Percentiles rank a stretch among this genome's conserved stretches.
Conservation (phyloP, 2,113 vertebrate genomes). For the Sinosuthora webbiana region DNA sequence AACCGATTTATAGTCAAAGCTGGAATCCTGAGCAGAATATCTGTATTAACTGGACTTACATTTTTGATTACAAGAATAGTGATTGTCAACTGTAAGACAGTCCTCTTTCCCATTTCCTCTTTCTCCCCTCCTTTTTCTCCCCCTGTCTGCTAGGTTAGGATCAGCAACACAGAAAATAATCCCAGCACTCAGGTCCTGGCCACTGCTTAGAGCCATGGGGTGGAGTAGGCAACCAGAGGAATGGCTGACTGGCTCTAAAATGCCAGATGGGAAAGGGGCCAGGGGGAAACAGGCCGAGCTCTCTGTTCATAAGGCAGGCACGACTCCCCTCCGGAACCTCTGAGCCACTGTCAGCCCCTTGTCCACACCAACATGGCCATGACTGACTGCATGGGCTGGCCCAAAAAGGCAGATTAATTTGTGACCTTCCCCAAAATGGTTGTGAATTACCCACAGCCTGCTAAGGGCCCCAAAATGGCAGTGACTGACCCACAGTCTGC, state of each 20-base stretch:
- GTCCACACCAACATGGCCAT: too few relatives aligned
- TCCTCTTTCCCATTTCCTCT: not conserved
- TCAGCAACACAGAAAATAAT: not conserved
- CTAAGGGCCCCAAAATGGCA: rapidly evolving
- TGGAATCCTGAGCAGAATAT: not conserved
- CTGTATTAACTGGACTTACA: not conserved
- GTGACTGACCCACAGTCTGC: rapidly evolving
- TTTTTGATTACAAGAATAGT: not conserved
- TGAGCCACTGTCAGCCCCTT: not conserved
- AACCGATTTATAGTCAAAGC: not conserved
- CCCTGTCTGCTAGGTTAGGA: not conserved
- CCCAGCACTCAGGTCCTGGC: too few relatives aligned
- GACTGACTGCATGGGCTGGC: too few relatives aligned
- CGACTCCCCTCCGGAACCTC: rapidly evolving
- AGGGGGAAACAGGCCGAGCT: rapidly evolving
- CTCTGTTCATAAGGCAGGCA: rapidly evolving
- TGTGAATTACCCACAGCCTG: rapidly evolving
- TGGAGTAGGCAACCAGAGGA: not conserved
- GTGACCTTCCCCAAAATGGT: too few relatives aligned
- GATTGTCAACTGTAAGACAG: not conserved
- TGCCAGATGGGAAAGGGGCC: not conserved
- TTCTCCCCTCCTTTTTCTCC: not conserved
- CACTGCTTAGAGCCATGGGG: not conserved
- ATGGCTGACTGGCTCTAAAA: not conserved
- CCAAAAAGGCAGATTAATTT: too few relatives aligned